These are phyloP conservation scores for Loxodonta africana DNA, from an alignment of 2,113 vertebrate species.

Conservation along the genomic window DNA sequence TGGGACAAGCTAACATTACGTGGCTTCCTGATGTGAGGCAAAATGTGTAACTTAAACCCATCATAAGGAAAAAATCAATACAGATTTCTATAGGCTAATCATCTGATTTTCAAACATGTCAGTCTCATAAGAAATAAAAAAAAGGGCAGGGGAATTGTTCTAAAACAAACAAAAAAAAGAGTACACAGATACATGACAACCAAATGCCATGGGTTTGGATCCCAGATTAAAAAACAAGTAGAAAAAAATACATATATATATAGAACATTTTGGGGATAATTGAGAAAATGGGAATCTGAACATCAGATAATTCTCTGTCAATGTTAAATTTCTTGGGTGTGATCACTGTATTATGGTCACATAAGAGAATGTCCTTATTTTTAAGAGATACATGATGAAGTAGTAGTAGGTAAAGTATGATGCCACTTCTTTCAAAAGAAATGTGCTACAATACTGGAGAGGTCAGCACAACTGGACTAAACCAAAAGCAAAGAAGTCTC, in stretches of 20 bases:
- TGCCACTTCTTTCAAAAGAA: neutral
- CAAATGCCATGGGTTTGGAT: neutral
- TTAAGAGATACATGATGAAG: neutral
- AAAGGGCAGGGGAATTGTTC: neutral
- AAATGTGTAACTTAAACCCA: neutral
- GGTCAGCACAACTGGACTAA: too few relatives aligned
- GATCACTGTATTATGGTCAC: neutral
- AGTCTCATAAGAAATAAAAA: slow-evolving; percentile 28
- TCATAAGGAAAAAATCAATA: neutral
- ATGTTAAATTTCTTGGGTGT: neutral
- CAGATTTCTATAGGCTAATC: neutral
- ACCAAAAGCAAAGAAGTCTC: too few relatives aligned
- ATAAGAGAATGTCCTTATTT: neutral
- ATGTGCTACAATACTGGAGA: neutral
- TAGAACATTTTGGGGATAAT: neutral
- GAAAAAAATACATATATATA: neutral
- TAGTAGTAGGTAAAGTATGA: neutral
- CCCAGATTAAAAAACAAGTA: neutral
- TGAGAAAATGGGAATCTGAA: neutral
- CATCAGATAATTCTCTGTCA: neutral
- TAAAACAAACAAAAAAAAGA: neutral
- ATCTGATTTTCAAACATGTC: neutral
- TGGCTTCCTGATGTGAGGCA: neutral
- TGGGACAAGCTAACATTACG: neutral
- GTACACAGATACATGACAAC: neutral